Percentiles rank a stretch among this genome's conserved stretches.
These are phyloP conservation scores for Andricus quercusramuli DNA, from an alignment of 2,888 invertebrate species.

Conservation along the genomic window DNA sequence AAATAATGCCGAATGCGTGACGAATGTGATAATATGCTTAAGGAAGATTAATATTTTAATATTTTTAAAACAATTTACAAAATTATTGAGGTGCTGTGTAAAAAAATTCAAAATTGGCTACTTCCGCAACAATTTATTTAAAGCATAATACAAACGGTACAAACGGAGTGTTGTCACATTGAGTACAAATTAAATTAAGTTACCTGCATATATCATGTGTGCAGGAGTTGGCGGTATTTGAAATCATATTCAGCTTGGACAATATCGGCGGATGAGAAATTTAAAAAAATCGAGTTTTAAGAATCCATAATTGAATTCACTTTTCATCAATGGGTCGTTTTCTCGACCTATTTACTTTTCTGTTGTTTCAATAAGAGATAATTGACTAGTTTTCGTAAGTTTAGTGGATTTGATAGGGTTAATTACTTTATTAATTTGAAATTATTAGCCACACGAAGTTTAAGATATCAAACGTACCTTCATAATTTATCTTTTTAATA, in stretches of 20 bases:
- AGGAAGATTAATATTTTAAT: not conserved
- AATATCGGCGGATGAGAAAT: not conserved
- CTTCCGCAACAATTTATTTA: constrained; percentile 77
- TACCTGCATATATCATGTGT: constrained; percentile 56
- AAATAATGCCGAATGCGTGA: no score
- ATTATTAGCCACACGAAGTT: constrained; percentile 16
- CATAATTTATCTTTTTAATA: not conserved
- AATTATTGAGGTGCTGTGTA: not conserved
- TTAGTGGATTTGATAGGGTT: not conserved
- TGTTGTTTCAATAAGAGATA: not conserved
- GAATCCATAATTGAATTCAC: not conserved
- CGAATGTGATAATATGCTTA: no score
- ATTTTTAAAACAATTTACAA: not conserved
- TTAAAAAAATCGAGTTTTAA: not conserved
- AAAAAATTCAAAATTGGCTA: constrained; percentile 34
- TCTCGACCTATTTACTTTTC: not conserved
- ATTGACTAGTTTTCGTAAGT: not conserved
- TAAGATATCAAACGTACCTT: not conserved
- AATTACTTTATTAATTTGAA: not conserved
- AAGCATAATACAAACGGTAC: constrained; percentile 78
- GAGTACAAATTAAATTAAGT: constrained; percentile 75
- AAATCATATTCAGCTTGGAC: not conserved
- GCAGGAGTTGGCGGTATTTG: constrained; percentile 46
- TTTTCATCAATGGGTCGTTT: not conserved
- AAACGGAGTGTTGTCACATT: constrained; percentile 74